Conservation (phyloP, 2,888 invertebrate genomes). For the Oligia fasciuncula region DNA sequence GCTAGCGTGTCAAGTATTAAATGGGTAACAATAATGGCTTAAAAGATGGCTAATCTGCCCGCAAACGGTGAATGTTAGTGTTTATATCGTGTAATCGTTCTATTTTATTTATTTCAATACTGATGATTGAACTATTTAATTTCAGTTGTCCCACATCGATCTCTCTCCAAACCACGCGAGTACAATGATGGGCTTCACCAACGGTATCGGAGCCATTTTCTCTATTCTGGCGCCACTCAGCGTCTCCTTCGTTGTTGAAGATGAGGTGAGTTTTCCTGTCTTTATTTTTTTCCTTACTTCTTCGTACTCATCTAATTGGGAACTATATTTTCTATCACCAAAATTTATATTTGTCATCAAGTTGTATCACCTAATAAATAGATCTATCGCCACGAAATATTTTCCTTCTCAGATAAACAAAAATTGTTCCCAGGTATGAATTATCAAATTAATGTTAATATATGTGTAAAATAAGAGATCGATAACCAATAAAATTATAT, state of each 20-base stretch:
- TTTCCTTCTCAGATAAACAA: no score
- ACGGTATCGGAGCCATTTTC: slow-evolving; percentile 94
- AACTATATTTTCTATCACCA: no score
- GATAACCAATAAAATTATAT: no score
- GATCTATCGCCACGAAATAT: no score
- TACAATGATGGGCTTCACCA: slow-evolving; percentile 95
- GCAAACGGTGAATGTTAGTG: neutral
- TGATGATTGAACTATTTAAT: slow-evolving; percentile 19
- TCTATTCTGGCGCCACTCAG: slow-evolving; percentile 94
- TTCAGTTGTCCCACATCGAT: slow-evolving; percentile 94
- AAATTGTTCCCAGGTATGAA: no score
- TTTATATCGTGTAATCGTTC: neutral
- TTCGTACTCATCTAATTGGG: neutral
- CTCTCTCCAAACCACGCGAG: slow-evolving; percentile 96
- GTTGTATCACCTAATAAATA: no score
- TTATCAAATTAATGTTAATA: no score
- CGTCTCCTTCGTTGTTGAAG: slow-evolving; percentile 92
- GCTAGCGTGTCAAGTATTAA: neutral
- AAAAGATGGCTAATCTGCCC: neutral
- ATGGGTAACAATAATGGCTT: neutral
- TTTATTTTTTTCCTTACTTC: neutral
- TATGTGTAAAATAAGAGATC: no score
- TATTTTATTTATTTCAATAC: neutral
- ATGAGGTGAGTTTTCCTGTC: slow-evolving; percentile 87
- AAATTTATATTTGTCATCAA: no score